phyloP scores from a whole-genome alignment of 2,797 vertebrate species.

The Lerista edwardsae region DNA sequence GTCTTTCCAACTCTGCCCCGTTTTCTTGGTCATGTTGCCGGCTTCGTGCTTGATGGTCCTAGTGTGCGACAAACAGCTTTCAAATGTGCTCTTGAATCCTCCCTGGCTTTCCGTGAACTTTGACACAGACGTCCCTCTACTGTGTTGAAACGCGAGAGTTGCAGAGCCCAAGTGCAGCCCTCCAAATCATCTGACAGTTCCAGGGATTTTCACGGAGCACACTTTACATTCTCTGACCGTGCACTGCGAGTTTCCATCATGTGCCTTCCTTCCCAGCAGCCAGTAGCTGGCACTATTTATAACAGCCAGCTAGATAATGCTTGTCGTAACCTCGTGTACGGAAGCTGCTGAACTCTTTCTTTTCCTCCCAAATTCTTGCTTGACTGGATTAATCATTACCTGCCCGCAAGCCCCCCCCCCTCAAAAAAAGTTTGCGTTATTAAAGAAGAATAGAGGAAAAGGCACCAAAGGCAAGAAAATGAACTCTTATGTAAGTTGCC shows the following conservation, averaged over 20 bases:
- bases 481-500: conserved; percentile 30
- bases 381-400: conserved; percentile 76
- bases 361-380: not conserved
- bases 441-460: not conserved
- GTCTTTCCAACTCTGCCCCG: conserved; percentile 80
- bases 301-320: conserved; percentile 57
- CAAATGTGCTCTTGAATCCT: conserved; percentile 59
- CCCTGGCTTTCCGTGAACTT: conserved; percentile 67
- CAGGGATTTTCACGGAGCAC: conserved; percentile 61
- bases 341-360: conserved; percentile 18
- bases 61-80: conserved; percentile 13
- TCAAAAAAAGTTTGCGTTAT: not conserved
- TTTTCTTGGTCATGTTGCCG: conserved; percentile 76
- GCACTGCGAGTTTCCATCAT: not conserved
- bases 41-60: conserved; percentile 58
- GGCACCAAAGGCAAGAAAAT: not conserved
- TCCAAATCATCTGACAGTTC: conserved; percentile 58
- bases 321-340: conserved; percentile 44
- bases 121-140: conserved; percentile 63
- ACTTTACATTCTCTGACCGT: conserved; percentile 38
- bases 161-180: conserved; percentile 55
- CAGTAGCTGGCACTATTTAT: conserved; percentile 58
- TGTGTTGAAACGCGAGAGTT: conserved; percentile 67
- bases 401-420: conserved; percentile 24
- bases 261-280: not conserved